Percentiles rank a stretch among this genome's conserved stretches.
Evolutionary conservation across 2,113 vertebrate species (phyloP).

Genomic region (Lycaon pictus): DNA sequence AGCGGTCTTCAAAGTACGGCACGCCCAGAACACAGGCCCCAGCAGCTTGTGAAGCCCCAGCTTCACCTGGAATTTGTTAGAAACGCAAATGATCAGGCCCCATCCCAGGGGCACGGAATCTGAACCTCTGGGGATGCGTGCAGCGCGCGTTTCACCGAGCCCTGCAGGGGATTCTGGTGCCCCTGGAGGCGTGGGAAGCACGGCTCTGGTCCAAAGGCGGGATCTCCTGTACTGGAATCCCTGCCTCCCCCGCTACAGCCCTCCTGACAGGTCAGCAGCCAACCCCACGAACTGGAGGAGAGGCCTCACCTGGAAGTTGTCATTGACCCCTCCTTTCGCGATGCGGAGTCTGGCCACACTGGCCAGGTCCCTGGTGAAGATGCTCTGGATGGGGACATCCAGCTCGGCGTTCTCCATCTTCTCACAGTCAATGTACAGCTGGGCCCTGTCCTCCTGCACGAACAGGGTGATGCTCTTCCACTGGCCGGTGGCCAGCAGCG

Average conservation of each 20-base stretch:
- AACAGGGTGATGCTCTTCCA: slow-evolving; percentile 99
- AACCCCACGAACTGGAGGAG: background rate
- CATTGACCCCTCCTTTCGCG: slow-evolving; percentile 94
- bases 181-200: background rate
- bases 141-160: background rate
- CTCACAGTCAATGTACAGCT: slow-evolving; percentile 96
- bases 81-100: background rate
- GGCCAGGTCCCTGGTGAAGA: slow-evolving; percentile 93
- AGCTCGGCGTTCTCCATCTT: slow-evolving; percentile 94
- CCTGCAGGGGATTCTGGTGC: background rate
- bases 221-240: background rate
- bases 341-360: slow-evolving; percentile 91
- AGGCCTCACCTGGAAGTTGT: slow-evolving; percentile 94
- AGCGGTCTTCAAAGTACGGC: background rate
- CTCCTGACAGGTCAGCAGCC: background rate
- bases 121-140: background rate
- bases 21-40: background rate
- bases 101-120: background rate
- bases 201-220: background rate
- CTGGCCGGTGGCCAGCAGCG: slow-evolving; percentile 92
- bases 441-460: slow-evolving; percentile 95
- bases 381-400: slow-evolving; percentile 93
- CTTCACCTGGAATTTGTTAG: background rate
- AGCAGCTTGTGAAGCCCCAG: background rate
- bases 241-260: background rate